Evolutionary conservation across 92 coral and sea anemone species (phyloP).

Genomic region (Chrysogorgia sp.): DNA sequence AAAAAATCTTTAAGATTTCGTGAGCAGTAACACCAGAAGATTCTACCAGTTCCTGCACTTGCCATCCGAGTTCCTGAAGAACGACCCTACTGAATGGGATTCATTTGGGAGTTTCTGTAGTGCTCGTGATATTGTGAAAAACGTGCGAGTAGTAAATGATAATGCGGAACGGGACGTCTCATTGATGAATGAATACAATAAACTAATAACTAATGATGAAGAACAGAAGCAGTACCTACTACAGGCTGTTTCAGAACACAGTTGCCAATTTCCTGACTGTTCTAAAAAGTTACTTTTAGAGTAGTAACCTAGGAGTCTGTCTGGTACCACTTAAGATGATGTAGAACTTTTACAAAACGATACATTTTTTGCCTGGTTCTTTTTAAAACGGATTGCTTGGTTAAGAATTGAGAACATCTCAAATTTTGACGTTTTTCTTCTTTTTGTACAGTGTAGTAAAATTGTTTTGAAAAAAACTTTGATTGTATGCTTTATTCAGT

Average conservation of each 20-base stretch:
- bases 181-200: neutral
- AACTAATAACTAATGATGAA: neutral
- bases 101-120: neutral
- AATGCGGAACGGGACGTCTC: constrained; percentile 1
- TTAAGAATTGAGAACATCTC: too few relatives aligned
- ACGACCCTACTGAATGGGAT: neutral
- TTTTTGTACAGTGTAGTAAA: too few relatives aligned
- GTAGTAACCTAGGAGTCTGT: too few relatives aligned
- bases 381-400: too few relatives aligned
- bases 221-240: neutral
- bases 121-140: neutral
- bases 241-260: constrained; percentile 1
- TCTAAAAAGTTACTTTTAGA: too few relatives aligned
- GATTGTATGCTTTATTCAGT: too few relatives aligned
- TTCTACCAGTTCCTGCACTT: neutral
- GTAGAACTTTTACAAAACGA: too few relatives aligned
- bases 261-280: too few relatives aligned
- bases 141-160: neutral
- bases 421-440: too few relatives aligned
- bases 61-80: neutral
- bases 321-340: too few relatives aligned
- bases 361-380: too few relatives aligned
- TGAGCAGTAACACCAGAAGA: neutral
- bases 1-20: neutral
- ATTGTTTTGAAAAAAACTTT: too few relatives aligned